These are phyloP conservation scores for Sebastolobus alascanus DNA, from an alignment of 2,797 vertebrate genomes.

Conservation along the genomic window DNA sequence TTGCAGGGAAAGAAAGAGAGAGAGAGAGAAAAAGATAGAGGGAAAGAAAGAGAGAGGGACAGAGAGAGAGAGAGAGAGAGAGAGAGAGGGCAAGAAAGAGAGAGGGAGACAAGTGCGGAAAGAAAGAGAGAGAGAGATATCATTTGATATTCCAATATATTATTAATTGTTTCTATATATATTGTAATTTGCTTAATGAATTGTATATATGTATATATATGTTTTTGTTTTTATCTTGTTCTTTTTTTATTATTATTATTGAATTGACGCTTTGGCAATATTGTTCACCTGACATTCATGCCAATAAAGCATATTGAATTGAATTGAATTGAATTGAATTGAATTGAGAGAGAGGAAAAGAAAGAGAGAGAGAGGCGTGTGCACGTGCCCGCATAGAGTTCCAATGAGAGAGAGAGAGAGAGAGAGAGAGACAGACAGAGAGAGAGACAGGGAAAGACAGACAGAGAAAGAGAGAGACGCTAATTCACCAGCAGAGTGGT, in stretches of 20 bases:
- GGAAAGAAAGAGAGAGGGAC: background rate
- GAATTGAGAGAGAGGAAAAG: background rate
- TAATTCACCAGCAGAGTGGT: conserved; percentile 1
- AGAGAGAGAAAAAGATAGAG: conserved; percentile 27
- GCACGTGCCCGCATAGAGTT: conserved; percentile 74
- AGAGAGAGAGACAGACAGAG: background rate
- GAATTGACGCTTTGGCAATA: no score
- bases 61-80: conserved; percentile 23
- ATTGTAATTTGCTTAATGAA: no score
- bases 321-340: no score
- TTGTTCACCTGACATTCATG: no score
- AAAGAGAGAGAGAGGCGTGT: conserved; percentile 56
- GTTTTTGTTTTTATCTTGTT: no score
- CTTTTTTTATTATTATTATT: no score
- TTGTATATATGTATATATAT: no score
- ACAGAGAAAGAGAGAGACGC: conserved; percentile 4
- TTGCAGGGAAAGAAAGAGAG: conserved; percentile 21
- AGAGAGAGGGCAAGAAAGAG: conserved; percentile 1
- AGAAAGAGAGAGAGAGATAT: no score
- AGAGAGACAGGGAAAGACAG: conserved; percentile 43
- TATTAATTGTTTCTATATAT: no score
- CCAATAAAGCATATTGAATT: no score
- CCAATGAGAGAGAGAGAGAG: conserved; percentile 67
- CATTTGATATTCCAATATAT: no score
- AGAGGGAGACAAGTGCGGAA: background rate